Conservation (phyloP, 1,140 invertebrate genomes). For the Rhopalosiphum maidis region DNA sequence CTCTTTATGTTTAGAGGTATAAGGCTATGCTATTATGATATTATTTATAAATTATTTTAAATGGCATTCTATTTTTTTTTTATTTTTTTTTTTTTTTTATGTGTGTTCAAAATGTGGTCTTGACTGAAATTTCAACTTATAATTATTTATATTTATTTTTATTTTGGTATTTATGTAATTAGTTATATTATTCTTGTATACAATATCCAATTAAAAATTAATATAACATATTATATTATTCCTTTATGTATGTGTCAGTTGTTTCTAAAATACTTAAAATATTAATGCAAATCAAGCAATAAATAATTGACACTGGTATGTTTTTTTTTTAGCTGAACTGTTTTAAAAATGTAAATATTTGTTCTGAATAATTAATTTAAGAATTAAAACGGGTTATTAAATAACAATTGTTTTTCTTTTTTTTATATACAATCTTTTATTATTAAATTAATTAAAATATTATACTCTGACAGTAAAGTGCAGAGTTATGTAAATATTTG, state of each 20-base stretch:
- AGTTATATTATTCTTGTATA: neutral
- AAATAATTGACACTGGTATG: neutral
- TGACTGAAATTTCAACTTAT: neutral
- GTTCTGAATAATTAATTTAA: neutral
- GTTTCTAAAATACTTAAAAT: neutral
- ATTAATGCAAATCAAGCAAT: constrained; percentile 10
- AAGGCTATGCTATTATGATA: neutral
- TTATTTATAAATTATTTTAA: neutral
- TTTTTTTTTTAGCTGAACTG: neutral
- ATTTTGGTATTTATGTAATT: constrained; percentile 8
- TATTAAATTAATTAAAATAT: neutral
- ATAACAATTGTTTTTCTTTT: neutral
- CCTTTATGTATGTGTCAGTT: neutral
- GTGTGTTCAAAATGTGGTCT: neutral
- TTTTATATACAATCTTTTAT: neutral
- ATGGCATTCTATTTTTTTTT: neutral
- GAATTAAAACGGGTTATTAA: neutral
- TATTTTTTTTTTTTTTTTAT: neutral
- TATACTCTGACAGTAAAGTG: neutral
- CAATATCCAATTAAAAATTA: neutral
- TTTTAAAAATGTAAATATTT: constrained; percentile 5
- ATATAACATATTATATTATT: neutral
- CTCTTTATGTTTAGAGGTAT: neutral
- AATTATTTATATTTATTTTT: neutral
- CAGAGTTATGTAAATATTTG: neutral